Conservation (phyloP, 2,113 vertebrate genomes). For the Pao palembangensis region DNA sequence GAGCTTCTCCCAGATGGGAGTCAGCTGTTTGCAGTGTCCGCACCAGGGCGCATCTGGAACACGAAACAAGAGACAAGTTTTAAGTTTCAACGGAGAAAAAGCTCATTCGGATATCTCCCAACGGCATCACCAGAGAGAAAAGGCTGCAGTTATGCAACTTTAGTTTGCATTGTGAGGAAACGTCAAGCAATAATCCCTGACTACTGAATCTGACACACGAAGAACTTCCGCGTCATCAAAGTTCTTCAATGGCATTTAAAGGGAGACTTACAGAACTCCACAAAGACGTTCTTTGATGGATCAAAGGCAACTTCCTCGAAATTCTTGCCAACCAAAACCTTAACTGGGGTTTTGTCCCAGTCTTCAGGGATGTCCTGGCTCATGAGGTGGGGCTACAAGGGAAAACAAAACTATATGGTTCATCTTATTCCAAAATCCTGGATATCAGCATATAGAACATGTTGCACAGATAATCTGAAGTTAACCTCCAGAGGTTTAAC, state of each 20-base stretch:
- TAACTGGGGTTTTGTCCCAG: constrained; percentile 93
- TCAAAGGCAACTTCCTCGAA: constrained; percentile 93
- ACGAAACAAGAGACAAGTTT: neutral
- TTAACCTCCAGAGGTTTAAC: no score
- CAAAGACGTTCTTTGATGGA: constrained; percentile 88
- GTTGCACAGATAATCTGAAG: no score
- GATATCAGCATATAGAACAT: no score
- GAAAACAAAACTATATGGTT: neutral
- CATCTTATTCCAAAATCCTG: neutral
- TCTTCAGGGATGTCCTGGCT: constrained; percentile 94
- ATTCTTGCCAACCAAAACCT: constrained; percentile 91
- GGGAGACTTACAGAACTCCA: constrained; percentile 90
- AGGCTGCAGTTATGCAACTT: neutral
- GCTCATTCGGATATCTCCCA: neutral
- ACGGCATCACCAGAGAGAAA: neutral
- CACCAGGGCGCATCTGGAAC: constrained; percentile 94
- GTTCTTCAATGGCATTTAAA: neutral
- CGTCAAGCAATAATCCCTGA: neutral
- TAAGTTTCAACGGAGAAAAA: no score
- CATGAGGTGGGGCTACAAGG: constrained; percentile 90
- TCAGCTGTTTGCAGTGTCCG: constrained; percentile 96
- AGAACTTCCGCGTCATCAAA: no score
- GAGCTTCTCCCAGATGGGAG: constrained; percentile 96
- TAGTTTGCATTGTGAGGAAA: neutral
- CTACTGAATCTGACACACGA: no score